phyloP scores from a whole-genome alignment of 2,888 invertebrate species.

The Brachycybe producta region DNA sequence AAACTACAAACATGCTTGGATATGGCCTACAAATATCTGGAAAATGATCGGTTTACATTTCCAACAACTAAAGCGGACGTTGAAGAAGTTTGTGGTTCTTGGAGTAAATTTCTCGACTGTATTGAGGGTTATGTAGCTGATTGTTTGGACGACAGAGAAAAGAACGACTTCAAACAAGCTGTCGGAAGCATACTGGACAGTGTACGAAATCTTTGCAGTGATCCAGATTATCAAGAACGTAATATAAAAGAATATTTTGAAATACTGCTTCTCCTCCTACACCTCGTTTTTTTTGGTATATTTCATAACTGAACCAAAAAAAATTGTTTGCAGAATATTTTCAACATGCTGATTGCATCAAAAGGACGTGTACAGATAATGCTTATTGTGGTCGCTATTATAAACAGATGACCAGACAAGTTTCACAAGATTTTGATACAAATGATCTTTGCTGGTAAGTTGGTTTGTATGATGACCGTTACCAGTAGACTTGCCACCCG shows the following conservation, averaged over 20 bases:
- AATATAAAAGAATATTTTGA: not conserved
- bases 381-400: constrained; percentile 15
- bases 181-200: constrained; percentile 14
- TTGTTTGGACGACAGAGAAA: constrained; percentile 13
- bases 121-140: constrained; percentile 13
- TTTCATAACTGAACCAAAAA: not conserved
- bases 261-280: not conserved
- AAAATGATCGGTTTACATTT: constrained; percentile 13
- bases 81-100: constrained; percentile 14
- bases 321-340: constrained; percentile 9
- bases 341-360: constrained; percentile 18
- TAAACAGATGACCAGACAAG: constrained; percentile 14
- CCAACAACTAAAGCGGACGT: constrained; percentile 15
- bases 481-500: no score
- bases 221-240: constrained; percentile 13
- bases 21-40: constrained; percentile 12
- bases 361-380: constrained; percentile 16
- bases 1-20: constrained; percentile 6
- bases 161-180: constrained; percentile 12
- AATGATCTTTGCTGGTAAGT: constrained; percentile 15
- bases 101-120: constrained; percentile 14
- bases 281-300: not conserved
- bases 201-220: constrained; percentile 13
- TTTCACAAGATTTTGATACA: constrained; percentile 16
- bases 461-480: not conserved